Percentiles rank a stretch among this genome's conserved stretches.
These are phyloP conservation scores for Tipula vernalis DNA, from an alignment of 2,888 invertebrate species.

Conservation along the genomic window DNA sequence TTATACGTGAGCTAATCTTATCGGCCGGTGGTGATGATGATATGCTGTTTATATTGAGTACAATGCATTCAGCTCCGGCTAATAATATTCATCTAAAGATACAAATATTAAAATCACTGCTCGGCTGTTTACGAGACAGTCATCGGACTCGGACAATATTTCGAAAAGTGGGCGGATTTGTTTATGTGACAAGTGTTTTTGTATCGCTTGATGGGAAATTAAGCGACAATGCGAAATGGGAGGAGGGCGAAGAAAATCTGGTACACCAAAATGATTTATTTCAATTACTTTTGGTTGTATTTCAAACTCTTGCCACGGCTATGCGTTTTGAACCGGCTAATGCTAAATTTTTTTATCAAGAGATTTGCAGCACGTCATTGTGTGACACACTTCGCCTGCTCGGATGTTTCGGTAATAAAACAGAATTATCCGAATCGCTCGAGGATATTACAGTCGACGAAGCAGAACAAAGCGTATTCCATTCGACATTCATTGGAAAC, in stretches of 20 bases:
- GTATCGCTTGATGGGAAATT: constrained; percentile 82
- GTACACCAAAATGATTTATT: constrained; percentile 49
- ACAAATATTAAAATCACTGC: constrained; percentile 77
- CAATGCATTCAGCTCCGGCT: constrained; percentile 81
- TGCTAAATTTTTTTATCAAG: constrained; percentile 94
- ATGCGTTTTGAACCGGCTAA: constrained; percentile 99
- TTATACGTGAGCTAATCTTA: constrained; percentile 77
- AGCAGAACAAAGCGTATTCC: constrained; percentile 40
- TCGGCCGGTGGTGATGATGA: constrained; percentile 93
- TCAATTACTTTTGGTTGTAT: constrained; percentile 72
- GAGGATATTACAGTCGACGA: constrained; percentile 27
- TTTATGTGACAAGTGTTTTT: constrained; percentile 91
- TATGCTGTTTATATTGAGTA: constrained; percentile 81
- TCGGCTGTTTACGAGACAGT: constrained; percentile 85
- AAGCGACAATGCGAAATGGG: constrained; percentile 31
- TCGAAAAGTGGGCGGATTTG: constrained; percentile 95
- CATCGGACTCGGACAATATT: constrained; percentile 94
- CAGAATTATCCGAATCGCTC: constrained; percentile 37
- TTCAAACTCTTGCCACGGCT: constrained; percentile 89
- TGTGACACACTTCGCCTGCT: constrained; percentile 85
- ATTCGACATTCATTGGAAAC: constrained; percentile 64
- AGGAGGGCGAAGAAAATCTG: constrained; percentile 21
- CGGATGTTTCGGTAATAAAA: constrained; percentile 68
- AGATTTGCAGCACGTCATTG: constrained; percentile 88
- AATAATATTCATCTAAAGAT: constrained; percentile 73